Base-by-base conservation (phyloP, 35 echinoderm and acorn worm species). In the Nesometra sesokonis region DNA sequence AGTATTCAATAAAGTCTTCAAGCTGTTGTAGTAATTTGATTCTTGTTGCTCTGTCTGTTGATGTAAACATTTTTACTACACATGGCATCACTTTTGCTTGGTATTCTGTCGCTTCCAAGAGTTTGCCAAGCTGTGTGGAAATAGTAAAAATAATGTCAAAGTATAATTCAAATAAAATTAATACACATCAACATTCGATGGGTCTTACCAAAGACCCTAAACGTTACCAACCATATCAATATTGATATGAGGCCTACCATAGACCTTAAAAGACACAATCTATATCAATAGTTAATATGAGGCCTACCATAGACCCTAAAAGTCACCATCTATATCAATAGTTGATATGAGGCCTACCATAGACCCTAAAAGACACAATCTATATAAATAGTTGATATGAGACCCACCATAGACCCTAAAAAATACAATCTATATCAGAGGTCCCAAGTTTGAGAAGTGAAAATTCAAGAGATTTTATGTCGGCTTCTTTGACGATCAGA, bases 1-100 rank as follows among this genome's bases (percentile, higher is more conserved):
- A 87, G 81, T 97, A 90, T 47, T 97, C 95, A n/a, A 97, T 83
- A 84, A 97, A 97, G 15, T 91, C 85, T 27, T 93, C 95, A 78
- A 94, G 91, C 92, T 93, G 91, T 36, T 97, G 91, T 29, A 97
- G 82, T 32, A 97, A 76, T 52, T 97, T 97, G 21, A 97, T 89
- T 36, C 95, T 86, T 32, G 95, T 97, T 23, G 93, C 93, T 79
- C 95, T 91, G 43, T 97, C 95, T 15, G 95, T 97, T 19, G 95
- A 97, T 77, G 95, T 93, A 40, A 97, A 97, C 89, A 97, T 93
- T 35, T 97, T 97, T 17, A 97, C 95, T 1, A 97, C 95, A 93
- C 93, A 94, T 29, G 95, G 95, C 11, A 97, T 89, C 52, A 97
- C 93, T 35, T 88, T 97, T 80, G 91, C 82, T 84, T 97, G 92